phyloP scores from a whole-genome alignment of 2,888 invertebrate genomes.

The Troides oblongomaculatus region DNA sequence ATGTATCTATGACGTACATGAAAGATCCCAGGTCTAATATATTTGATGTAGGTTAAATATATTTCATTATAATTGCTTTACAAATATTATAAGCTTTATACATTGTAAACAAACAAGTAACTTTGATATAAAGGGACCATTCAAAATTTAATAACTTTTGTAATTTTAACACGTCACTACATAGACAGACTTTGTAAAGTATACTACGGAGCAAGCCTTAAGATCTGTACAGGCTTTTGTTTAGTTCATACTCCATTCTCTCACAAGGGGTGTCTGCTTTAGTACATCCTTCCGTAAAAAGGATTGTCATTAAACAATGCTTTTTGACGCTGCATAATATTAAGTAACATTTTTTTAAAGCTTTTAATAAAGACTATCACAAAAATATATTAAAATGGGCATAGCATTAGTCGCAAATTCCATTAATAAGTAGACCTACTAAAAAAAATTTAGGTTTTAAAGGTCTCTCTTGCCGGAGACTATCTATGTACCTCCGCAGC shows the following conservation, averaged over 20 bases:
- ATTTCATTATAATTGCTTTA: no score
- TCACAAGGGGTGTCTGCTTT: slow-evolving; percentile 18
- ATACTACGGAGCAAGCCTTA: slow-evolving; percentile 8
- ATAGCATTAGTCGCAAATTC: no score
- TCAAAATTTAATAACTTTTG: neutral
- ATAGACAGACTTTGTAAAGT: slow-evolving; percentile 14
- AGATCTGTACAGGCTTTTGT: slow-evolving; percentile 18
- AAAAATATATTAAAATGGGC: no score
- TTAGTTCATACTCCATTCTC: slow-evolving; percentile 15
- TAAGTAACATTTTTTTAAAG: neutral
- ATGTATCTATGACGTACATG: no score
- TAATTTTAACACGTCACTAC: neutral
- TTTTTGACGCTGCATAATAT: neutral
- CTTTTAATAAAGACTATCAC: neutral
- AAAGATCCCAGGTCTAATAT: no score
- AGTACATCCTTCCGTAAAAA: slow-evolving; percentile 18
- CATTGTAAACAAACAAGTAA: neutral
- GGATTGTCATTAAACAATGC: slow-evolving; percentile 12
- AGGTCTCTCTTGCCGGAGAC: no score
- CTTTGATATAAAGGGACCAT: neutral
- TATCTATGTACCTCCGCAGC: no score
- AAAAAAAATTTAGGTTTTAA: no score
- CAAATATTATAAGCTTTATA: no score
- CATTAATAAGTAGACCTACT: no score
- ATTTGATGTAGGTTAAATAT: no score